These are phyloP conservation scores for Dicrurus megarhynchus DNA, from an alignment of 2,113 vertebrate species.

Conservation along the genomic window DNA sequence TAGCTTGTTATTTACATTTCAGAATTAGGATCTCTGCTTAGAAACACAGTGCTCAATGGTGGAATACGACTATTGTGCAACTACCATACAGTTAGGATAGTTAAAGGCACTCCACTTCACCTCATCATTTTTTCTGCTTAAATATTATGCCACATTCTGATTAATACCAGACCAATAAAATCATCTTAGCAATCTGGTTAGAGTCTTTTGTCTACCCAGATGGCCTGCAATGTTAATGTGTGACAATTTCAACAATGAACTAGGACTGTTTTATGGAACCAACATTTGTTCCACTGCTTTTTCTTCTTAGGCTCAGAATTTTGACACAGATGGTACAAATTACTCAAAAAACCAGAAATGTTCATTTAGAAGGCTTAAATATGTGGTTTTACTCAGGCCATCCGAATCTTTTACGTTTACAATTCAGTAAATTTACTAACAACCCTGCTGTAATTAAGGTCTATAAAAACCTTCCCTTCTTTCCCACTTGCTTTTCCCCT, in stretches of 20 bases:
- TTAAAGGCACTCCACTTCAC: slow-evolving; percentile 72
- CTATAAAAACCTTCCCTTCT: slow-evolving; percentile 72
- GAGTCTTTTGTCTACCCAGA: slow-evolving; percentile 86
- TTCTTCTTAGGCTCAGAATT: slow-evolving; percentile 82
- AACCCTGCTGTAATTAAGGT: slow-evolving; percentile 79
- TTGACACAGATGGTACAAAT: slow-evolving; percentile 89
- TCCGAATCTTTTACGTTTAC: slow-evolving; percentile 80
- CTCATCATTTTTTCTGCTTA: slow-evolving; percentile 80
- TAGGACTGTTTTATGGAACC: slow-evolving; percentile 86
- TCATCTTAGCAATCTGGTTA: slow-evolving; percentile 82
- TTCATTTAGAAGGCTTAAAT: slow-evolving; percentile 87
- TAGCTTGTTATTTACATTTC: slow-evolving; percentile 67
- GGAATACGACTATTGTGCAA: slow-evolving; percentile 38
- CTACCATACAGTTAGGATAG: slow-evolving; percentile 42
- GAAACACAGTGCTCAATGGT: background rate
- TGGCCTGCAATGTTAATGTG: slow-evolving; percentile 86
- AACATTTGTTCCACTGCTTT: slow-evolving; percentile 86
- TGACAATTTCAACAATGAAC: slow-evolving; percentile 88
- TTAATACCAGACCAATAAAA: slow-evolving; percentile 86
- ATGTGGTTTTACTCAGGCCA: slow-evolving; percentile 83
- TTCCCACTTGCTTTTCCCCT: slow-evolving; percentile 63
- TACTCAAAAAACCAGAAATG: slow-evolving; percentile 85
- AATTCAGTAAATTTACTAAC: slow-evolving; percentile 82
- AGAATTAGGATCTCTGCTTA: slow-evolving; percentile 19
- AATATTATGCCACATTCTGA: slow-evolving; percentile 84